Evolutionary conservation across 2,113 vertebrate species (phyloP).

Genomic region (Pomatorhinus ruficollis): DNA sequence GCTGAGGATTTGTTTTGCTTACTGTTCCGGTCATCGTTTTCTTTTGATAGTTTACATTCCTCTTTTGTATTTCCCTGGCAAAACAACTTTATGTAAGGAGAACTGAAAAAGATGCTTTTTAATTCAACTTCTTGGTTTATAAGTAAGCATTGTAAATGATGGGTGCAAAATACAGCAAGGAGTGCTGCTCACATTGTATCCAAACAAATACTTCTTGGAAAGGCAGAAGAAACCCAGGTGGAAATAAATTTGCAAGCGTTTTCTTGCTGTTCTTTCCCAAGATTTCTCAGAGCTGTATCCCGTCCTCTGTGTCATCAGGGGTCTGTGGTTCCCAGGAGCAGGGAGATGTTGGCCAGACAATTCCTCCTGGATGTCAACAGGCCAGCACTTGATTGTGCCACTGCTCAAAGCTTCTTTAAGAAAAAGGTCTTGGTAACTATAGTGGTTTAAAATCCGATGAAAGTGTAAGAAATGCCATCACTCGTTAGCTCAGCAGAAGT

Average conservation of each 20-base stretch:
- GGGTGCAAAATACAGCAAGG: not conserved
- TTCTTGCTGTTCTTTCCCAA: not conserved
- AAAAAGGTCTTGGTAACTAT: not conserved
- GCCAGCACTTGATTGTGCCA: not conserved
- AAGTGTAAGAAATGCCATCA: not conserved
- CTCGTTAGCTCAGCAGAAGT: not conserved
- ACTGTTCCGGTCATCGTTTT: not conserved
- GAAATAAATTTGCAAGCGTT: not conserved
- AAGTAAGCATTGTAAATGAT: not conserved
- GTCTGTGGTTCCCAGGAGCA: not conserved
- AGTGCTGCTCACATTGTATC: not conserved
- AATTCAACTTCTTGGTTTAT: not conserved
- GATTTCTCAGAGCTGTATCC: not conserved
- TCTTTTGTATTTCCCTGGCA: not conserved
- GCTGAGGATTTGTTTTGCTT: not conserved
- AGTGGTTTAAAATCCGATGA: not conserved
- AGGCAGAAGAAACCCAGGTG: not conserved
- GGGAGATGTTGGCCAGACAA: not conserved
- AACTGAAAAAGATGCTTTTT: not conserved
- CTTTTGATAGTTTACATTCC: not conserved
- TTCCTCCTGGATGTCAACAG: not conserved
- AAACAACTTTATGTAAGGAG: not conserved
- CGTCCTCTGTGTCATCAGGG: not conserved
- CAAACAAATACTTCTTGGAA: not conserved
- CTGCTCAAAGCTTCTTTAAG: not conserved